Conservation (phyloP, 2,888 invertebrate species). For the Trichogramma evanescens region DNA sequence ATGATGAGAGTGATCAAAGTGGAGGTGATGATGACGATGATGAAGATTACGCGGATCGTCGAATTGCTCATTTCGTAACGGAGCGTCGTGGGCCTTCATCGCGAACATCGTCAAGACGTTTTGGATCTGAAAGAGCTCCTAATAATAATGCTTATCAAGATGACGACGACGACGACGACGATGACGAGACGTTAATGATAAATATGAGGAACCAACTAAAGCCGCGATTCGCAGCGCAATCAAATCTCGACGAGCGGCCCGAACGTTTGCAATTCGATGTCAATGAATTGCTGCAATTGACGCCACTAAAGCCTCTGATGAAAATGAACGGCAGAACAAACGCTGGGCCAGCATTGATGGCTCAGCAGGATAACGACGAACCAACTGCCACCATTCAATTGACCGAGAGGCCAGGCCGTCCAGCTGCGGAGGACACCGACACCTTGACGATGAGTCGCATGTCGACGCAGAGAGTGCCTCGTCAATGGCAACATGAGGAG, state of each 20-base stretch:
- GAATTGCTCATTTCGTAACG: conserved; percentile 12
- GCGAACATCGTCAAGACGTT: background rate
- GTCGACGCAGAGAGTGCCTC: conserved; percentile 5
- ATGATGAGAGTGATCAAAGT: conserved; percentile 4
- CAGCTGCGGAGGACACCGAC: background rate
- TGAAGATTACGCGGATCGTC: conserved; percentile 20
- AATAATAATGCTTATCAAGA: background rate
- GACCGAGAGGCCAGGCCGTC: conserved; percentile 11
- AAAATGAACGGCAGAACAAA: conserved; percentile 4
- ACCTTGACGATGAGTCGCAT: background rate
- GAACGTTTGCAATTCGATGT: conserved; percentile 29
- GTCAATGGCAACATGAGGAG: background rate
- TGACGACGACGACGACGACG: conserved; percentile 28
- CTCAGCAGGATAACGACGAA: conserved; percentile 14
- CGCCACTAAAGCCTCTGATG: conserved; percentile 15
- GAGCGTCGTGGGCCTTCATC: conserved; percentile 11
- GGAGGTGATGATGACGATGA: conserved; percentile 4
- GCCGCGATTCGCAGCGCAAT: background rate
- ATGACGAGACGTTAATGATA: conserved; percentile 38
- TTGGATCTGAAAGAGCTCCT: background rate
- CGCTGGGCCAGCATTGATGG: background rate
- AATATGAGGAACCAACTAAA: conserved; percentile 14
- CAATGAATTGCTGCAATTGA: conserved; percentile 31
- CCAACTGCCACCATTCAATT: conserved; percentile 15
- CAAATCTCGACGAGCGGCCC: background rate